Evolutionary conservation across 2,888 invertebrate species (phyloP).

Genomic region (Oegoconia quadripuncta): DNA sequence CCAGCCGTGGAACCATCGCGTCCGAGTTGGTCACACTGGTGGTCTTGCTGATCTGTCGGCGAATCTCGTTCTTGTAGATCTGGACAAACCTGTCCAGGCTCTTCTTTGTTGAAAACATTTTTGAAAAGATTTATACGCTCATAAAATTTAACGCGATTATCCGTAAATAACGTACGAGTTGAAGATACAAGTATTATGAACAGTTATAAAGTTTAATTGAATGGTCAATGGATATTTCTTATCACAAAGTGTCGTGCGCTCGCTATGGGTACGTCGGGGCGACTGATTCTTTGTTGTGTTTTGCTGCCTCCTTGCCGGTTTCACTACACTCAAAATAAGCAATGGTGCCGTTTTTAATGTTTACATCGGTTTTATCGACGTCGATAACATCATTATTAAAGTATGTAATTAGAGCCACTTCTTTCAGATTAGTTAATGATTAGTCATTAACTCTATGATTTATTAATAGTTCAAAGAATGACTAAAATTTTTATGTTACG

Average conservation of each 20-base stretch:
- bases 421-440: no score
- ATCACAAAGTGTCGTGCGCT: conserved; percentile 37
- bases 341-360: conserved; percentile 53
- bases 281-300: conserved; percentile 76
- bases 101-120: conserved; percentile 65
- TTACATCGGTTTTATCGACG: conserved; percentile 66
- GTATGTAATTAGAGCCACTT: not conserved
- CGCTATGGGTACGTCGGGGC: conserved; percentile 47
- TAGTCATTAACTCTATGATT: no score
- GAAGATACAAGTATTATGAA: no score
- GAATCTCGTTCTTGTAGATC: conserved; percentile 64
- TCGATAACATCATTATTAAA: conserved; percentile 31
- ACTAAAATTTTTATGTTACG: no score
- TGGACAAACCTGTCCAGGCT: conserved; percentile 60
- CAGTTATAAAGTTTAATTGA: conserved; percentile 7
- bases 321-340: conserved; percentile 49
- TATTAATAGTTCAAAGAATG: no score
- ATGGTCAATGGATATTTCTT: not conserved
- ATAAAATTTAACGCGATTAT: no score
- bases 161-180: no score
- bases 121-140: conserved; percentile 15
- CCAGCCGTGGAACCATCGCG: conserved; percentile 74
- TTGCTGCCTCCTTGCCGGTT: conserved; percentile 60
- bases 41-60: conserved; percentile 79
- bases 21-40: conserved; percentile 80